Evolutionary conservation across 2,113 vertebrate genomes (phyloP).

Genomic region (Collichthys lucidus): DNA sequence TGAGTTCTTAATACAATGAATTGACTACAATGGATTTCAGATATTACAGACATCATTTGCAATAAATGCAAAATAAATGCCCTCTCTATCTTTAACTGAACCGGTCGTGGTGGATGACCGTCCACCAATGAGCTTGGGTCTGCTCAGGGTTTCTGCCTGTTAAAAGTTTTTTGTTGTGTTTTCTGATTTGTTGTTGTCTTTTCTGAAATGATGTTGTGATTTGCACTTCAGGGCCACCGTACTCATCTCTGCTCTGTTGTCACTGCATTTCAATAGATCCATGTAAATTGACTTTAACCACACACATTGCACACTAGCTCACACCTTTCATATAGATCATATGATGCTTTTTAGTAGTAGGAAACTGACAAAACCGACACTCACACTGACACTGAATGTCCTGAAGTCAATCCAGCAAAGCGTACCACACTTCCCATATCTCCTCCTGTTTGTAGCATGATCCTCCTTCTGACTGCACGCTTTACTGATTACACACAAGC

Average conservation of each 20-base stretch:
- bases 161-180: background rate
- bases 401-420: slow-evolving; percentile 26
- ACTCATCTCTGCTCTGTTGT: background rate
- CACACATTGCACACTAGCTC: background rate
- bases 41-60: too few relatives aligned
- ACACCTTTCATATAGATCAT: background rate
- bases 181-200: too few relatives aligned
- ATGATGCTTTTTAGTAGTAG: background rate
- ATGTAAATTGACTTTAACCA: background rate
- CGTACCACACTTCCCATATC: background rate
- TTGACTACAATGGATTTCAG: too few relatives aligned
- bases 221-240: too few relatives aligned
- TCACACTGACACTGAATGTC: too few relatives aligned
- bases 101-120: too few relatives aligned
- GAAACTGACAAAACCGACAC: background rate
- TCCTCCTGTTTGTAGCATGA: slow-evolving; percentile 19
- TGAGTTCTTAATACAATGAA: too few relatives aligned
- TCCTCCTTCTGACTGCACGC: slow-evolving; percentile 15
- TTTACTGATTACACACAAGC: slow-evolving; percentile 19
- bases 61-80: too few relatives aligned
- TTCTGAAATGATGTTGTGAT: too few relatives aligned
- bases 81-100: too few relatives aligned
- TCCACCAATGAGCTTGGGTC: too few relatives aligned
- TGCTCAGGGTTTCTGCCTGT: too few relatives aligned
- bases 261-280: background rate